Conservation (phyloP, 1,140 invertebrate genomes). For the Saccostrea glomerata region DNA sequence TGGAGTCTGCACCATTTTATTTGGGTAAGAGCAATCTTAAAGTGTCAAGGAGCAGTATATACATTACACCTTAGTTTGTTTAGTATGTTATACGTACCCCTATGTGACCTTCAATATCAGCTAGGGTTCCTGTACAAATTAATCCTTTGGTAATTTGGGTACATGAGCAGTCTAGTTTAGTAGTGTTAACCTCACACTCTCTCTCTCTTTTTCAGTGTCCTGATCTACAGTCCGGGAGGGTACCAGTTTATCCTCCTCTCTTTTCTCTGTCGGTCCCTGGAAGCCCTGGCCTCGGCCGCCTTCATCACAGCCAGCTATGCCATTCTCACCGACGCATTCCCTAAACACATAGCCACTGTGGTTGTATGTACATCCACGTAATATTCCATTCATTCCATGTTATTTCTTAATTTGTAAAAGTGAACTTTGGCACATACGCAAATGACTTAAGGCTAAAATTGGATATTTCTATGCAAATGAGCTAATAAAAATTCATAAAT, state of each 20-base stretch:
- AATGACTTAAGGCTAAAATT: no score
- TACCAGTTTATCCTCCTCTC: slow-evolving; percentile 90
- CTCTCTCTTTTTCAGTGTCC: slow-evolving; percentile 45
- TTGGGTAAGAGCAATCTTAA: slow-evolving; percentile 83
- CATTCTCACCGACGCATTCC: slow-evolving; percentile 96
- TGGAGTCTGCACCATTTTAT: slow-evolving; percentile 83
- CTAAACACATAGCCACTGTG: slow-evolving; percentile 91
- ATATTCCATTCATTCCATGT: not conserved
- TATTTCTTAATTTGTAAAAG: no score
- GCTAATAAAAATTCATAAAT: no score
- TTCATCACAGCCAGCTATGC: slow-evolving; percentile 95
- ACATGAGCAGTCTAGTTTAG: no score
- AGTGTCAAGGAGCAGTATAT: no score
- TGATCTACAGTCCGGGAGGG: slow-evolving; percentile 89
- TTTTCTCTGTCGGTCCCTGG: slow-evolving; percentile 91
- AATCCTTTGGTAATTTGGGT: no score
- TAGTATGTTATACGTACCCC: no score
- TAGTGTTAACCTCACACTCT: not conserved
- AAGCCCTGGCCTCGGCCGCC: slow-evolving; percentile 94
- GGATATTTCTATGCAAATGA: no score
- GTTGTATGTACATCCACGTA: slow-evolving; percentile 83
- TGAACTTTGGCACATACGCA: no score
- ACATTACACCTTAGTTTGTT: no score
- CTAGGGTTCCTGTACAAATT: no score
- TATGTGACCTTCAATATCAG: no score